phyloP scores from a whole-genome alignment of 2,797 vertebrate species.

The Denticeps clupeoides region DNA sequence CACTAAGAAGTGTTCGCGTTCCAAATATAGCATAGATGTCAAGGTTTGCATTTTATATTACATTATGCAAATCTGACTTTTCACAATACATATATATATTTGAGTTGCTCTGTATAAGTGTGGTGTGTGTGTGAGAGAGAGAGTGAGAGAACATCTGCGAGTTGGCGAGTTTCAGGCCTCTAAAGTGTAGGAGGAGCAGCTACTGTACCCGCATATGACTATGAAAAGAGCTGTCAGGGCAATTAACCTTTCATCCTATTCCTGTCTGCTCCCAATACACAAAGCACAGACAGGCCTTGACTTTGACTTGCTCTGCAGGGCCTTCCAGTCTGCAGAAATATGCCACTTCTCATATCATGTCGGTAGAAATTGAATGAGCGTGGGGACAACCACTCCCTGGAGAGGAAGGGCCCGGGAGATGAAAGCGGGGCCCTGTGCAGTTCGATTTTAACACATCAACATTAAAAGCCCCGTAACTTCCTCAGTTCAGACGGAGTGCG shows the following conservation, averaged over 20 bases:
- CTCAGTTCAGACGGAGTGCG: no score
- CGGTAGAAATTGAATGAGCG: background rate
- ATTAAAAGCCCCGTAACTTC: no score
- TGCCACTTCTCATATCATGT: background rate
- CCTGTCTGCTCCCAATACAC: slow-evolving; percentile 68
- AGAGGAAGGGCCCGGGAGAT: no score
- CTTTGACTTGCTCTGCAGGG: slow-evolving; percentile 8
- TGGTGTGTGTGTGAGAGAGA: background rate
- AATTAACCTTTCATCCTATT: slow-evolving; percentile 42
- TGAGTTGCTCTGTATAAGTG: no score
- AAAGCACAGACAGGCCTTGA: slow-evolving; percentile 27
- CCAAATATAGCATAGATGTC: no score
- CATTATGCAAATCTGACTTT: no score
- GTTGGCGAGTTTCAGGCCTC: slow-evolving; percentile 27
- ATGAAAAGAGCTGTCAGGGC: slow-evolving; percentile 47
- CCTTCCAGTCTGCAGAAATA: background rate
- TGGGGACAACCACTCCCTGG: no score
- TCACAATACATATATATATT: no score
- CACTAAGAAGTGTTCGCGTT: no score
- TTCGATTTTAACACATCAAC: no score
- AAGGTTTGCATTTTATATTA: no score
- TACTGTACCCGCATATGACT: slow-evolving; percentile 42
- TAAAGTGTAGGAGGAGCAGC: slow-evolving; percentile 25
- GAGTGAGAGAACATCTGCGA: slow-evolving; percentile 2
- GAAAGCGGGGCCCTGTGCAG: no score